A percentile compares a stretch with the other conserved stretches of the same genome.
phyloP scores from a whole-genome alignment of 2,888 invertebrate genomes.

The Micropterix aruncella region DNA sequence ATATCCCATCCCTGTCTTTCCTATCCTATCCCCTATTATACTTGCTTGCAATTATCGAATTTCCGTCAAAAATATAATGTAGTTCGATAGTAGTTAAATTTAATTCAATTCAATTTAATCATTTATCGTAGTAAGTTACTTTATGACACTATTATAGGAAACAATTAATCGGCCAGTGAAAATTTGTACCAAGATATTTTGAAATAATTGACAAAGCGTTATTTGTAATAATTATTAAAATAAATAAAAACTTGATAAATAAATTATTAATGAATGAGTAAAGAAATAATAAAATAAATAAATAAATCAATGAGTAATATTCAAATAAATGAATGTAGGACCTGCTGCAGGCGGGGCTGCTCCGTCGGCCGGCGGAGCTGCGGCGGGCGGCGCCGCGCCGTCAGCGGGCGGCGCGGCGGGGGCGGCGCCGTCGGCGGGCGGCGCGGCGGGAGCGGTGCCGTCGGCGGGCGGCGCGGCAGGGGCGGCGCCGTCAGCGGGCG shows the following conservation, averaged over 20 bases:
- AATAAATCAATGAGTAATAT: background rate
- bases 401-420: slow-evolving; percentile 16
- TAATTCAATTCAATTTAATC: too few relatives aligned
- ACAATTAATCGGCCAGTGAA: too few relatives aligned
- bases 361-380: slow-evolving; percentile 8
- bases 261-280: background rate
- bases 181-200: too few relatives aligned
- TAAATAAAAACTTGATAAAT: background rate
- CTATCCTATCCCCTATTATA: too few relatives aligned
- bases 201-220: too few relatives aligned
- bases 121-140: too few relatives aligned
- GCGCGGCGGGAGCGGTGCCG: slow-evolving; percentile 9
- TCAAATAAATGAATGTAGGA: slow-evolving; percentile 2
- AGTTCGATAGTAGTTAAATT: too few relatives aligned
- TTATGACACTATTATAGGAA: too few relatives aligned
- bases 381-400: slow-evolving; percentile 14
- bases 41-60: too few relatives aligned
- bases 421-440: slow-evolving; percentile 15
- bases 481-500: slow-evolving; percentile 19
- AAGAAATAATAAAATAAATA: slow-evolving; percentile 1
- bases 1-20: too few relatives aligned
- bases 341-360: slow-evolving; percentile 8
- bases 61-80: too few relatives aligned
- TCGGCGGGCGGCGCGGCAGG: slow-evolving; percentile 17
- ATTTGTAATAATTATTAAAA: too few relatives aligned